These are phyloP conservation scores for Semaprochilodus insignis DNA, from an alignment of 2,797 vertebrate species.

Conservation along the genomic window DNA sequence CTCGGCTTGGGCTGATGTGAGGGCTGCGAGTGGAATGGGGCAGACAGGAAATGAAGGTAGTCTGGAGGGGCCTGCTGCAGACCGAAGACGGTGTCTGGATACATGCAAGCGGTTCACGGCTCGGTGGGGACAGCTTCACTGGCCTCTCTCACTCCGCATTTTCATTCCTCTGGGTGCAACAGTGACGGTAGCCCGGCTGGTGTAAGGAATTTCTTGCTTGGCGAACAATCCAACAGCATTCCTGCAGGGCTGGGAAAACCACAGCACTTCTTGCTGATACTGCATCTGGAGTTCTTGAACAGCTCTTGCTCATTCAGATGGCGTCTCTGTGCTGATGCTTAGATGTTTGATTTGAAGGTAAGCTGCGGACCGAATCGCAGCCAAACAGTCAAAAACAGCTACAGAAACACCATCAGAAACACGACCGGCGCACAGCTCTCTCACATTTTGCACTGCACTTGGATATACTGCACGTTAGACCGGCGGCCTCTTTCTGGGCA, in stretches of 20 bases:
- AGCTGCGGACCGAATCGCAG: background rate
- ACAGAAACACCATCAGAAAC: too few species aligned
- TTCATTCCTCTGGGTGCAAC: conserved; percentile 13
- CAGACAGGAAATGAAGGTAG: conserved; percentile 48
- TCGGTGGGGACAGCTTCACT: background rate
- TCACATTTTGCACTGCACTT: too few species aligned
- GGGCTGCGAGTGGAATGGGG: conserved; percentile 9
- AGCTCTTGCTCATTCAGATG: background rate
- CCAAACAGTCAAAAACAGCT: too few species aligned
- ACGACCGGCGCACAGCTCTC: too few species aligned
- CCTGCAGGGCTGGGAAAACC: background rate
- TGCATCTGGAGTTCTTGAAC: background rate
- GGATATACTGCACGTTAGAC: too few species aligned
- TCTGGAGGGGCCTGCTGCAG: conserved; percentile 22
- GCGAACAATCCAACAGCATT: conserved; percentile 2
- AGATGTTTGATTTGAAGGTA: background rate
- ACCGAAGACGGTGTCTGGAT: conserved; percentile 2
- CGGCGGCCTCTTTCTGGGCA: too few species aligned
- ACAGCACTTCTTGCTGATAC: background rate
- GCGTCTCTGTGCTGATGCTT: background rate
- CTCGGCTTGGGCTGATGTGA: conserved; percentile 6
- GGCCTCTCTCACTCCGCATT: background rate
- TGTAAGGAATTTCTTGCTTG: background rate
- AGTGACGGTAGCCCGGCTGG: background rate
- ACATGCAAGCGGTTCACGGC: background rate